phyloP scores from a whole-genome alignment of 2,797 vertebrate species.

The Micrastur ruficollis region DNA sequence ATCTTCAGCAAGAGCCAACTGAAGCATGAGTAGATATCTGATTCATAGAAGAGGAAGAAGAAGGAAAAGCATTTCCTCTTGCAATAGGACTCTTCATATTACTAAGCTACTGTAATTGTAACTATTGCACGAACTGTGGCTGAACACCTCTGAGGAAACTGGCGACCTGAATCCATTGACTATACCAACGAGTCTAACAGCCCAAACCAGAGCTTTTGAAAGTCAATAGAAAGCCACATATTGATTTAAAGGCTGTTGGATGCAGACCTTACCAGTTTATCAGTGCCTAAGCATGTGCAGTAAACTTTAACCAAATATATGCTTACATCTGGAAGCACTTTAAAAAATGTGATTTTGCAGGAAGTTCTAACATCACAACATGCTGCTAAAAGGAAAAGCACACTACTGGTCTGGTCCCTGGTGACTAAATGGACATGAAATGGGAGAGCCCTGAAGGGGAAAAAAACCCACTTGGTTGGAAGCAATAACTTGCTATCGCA shows the following conservation, averaged over 20 bases:
- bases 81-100: background rate
- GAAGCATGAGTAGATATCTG: background rate
- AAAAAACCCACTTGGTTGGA: background rate
- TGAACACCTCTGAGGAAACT: background rate
- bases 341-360: slow-evolving; percentile 29
- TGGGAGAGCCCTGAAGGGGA: background rate
- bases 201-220: background rate
- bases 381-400: slow-evolving; percentile 33
- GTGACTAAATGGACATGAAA: background rate
- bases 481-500: background rate
- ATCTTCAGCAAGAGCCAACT: background rate
- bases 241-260: background rate
- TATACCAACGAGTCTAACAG: background rate
- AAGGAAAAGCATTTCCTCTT: background rate
- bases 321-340: slow-evolving; percentile 30
- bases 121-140: background rate
- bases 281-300: background rate
- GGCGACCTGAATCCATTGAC: background rate
- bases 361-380: slow-evolving; percentile 39
- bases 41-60: background rate
- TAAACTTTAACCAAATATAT: slow-evolving; percentile 20
- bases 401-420: background rate
- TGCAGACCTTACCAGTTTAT: background rate
- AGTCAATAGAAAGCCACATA: background rate
- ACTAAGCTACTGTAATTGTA: background rate